phyloP scores from a whole-genome alignment of 2,797 vertebrate genomes.

The Erpetoichthys calabaricus region DNA sequence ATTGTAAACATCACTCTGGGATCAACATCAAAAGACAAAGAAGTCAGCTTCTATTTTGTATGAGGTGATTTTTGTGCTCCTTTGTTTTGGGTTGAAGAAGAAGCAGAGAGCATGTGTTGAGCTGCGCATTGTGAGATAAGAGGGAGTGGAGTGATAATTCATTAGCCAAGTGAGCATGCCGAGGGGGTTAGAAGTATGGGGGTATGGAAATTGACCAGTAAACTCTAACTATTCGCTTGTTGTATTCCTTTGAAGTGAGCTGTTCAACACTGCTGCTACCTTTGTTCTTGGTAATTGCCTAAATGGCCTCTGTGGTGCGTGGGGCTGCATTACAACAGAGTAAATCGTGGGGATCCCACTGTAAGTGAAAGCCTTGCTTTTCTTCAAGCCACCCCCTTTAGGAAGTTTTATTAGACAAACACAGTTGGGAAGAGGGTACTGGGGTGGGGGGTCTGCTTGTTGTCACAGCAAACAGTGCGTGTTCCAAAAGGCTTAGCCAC shows the following conservation, averaged over 20 bases:
- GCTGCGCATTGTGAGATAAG: slow-evolving; percentile 39
- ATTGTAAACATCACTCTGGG: too few species aligned
- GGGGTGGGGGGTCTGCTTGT: slow-evolving; percentile 38
- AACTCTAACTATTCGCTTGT: slow-evolving; percentile 58
- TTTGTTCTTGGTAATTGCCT: slow-evolving; percentile 76
- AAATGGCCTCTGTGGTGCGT: slow-evolving; percentile 65
- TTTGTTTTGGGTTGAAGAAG: slow-evolving; percentile 13
- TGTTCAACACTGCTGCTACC: slow-evolving; percentile 49
- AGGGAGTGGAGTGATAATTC: slow-evolving; percentile 42
- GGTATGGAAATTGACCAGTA: slow-evolving; percentile 70
- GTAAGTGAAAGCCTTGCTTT: slow-evolving; percentile 46
- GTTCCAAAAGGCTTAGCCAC: slow-evolving; percentile 42
- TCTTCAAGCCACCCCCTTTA: slow-evolving; percentile 25
- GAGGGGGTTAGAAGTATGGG: slow-evolving; percentile 21
- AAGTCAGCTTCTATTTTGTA: slow-evolving; percentile 16
- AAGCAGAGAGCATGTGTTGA: slow-evolving; percentile 20
- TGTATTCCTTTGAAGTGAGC: slow-evolving; percentile 59
- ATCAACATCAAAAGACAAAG: neutral
- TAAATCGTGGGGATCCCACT: slow-evolving; percentile 59
- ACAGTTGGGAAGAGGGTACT: slow-evolving; percentile 28
- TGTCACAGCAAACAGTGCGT: slow-evolving; percentile 41
- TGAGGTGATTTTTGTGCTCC: slow-evolving; percentile 1
- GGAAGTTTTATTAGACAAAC: slow-evolving; percentile 44
- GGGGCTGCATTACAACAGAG: slow-evolving; percentile 49
- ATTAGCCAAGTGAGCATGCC: slow-evolving; percentile 55